Base-by-base conservation (phyloP, 1,140 invertebrate genomes). In the Spodoptera frugiperda region DNA sequence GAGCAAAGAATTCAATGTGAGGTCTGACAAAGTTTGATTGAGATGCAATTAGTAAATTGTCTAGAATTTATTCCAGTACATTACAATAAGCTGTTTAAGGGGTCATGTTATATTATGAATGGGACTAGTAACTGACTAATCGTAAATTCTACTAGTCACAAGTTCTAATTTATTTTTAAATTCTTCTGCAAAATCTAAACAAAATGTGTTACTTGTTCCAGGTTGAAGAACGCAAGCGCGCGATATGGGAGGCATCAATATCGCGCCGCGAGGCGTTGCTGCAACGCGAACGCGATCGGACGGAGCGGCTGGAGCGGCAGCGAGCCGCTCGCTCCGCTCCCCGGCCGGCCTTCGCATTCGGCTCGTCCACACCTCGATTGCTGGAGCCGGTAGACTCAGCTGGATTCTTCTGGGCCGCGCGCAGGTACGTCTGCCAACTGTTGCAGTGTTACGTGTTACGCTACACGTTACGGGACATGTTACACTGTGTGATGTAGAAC, bases 321-420 rank as follows among this genome's bases (percentile, higher is more conserved):
- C 97, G 82, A 96, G 98, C 94, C 96, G 97, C 83, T 96, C 97
- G 92, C 97, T 97, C 81, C 96, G 96, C 87, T 95, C 96, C 82
- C 95, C 97, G 93, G 95, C 96, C 87, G 92, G 96, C 83, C 19
- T 98, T 98, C 94, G 98, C 97, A 46, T 98, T 98, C 94, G 98
- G 98, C 51, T 98, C 97, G 85, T 98, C 97, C 72, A 98, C 97
- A 59, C 97, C 98, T 68, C 95, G 98, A 75, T 97, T 98, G 95
- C 93, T 98, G 82, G 97, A 98, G 87, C 97, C 97, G 30, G 96
- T 96, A 49, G 97, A 98, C 90, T 96, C 96, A 75, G 96, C 96
- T 59, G 96, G 96, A 76, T 96, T 96, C 71, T 97, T 97, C 94
- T 98, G 97, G 97, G 97, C 96, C 67, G 96, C 97, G 84, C 95